phyloP scores from a whole-genome alignment of 2,113 vertebrate species.

The Menura novaehollandiae region DNA sequence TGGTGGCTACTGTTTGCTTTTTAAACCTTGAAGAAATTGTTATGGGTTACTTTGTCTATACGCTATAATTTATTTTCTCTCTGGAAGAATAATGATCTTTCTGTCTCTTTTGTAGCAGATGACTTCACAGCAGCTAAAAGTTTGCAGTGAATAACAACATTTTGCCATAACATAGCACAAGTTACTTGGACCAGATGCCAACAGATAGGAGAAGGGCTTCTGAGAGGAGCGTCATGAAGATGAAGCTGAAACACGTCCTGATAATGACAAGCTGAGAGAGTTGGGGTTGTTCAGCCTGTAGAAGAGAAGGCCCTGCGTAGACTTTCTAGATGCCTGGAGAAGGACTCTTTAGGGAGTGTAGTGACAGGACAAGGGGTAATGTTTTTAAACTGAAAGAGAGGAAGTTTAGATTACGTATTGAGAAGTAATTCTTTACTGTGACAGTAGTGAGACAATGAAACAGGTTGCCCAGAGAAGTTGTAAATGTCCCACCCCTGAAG shows the following conservation, averaged over 20 bases:
- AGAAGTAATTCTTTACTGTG: not conserved
- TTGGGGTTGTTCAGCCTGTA: not conserved
- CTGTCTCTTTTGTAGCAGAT: conserved; percentile 67
- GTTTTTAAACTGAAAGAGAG: not conserved
- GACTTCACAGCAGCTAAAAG: conserved; percentile 69
- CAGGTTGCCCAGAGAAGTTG: not conserved
- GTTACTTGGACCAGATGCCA: conserved; percentile 64
- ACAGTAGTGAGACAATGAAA: not conserved
- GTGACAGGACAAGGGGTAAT: not conserved
- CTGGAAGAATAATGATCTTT: not conserved
- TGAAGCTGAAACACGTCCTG: not conserved
- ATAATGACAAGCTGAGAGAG: not conserved
- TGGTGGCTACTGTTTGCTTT: not conserved
- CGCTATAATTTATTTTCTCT: not conserved
- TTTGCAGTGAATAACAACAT: conserved; percentile 68
- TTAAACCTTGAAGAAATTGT: not conserved
- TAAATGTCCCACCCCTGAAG: not conserved
- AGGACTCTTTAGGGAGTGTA: not conserved
- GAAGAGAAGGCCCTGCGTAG: not conserved
- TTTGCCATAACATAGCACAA: conserved; percentile 54
- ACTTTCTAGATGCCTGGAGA: not conserved
- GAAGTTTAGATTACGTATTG: not conserved
- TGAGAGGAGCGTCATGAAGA: accelerated
- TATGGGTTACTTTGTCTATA: not conserved
- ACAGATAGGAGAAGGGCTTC: not conserved